Percentiles rank a stretch among this genome's conserved stretches.
Evolutionary conservation across 2,888 invertebrate genomes (phyloP).

Genomic region (Troilus luridus): DNA sequence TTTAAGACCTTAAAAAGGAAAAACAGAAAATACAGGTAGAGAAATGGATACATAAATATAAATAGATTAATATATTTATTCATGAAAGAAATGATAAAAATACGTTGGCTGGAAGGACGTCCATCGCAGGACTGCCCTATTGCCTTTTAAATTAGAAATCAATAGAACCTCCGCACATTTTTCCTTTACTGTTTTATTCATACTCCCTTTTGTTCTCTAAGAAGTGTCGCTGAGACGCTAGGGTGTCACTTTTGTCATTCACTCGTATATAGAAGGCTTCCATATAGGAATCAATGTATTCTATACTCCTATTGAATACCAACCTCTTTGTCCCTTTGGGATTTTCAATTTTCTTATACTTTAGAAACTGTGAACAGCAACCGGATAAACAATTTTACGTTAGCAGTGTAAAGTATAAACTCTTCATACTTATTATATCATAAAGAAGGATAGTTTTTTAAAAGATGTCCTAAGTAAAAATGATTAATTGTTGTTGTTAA

Average conservation of each 20-base stretch:
- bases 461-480: background rate
- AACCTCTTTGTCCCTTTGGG: background rate
- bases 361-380: background rate
- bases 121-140: background rate
- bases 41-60: background rate
- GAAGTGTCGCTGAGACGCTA: background rate
- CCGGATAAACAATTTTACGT: background rate
- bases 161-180: background rate
- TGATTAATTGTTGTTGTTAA: background rate
- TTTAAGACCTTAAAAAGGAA: too few species aligned
- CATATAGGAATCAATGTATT: constrained; percentile 28
- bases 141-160: constrained; percentile 16
- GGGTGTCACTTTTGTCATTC: constrained; percentile 7
- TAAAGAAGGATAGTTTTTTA: too few species aligned
- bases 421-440: background rate
- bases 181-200: constrained; percentile 42
- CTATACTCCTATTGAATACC: constrained; percentile 22
- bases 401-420: background rate
- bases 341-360: constrained; percentile 1
- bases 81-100: background rate
- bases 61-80: background rate
- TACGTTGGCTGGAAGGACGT: background rate
- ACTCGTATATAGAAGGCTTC: background rate
- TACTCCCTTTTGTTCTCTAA: constrained; percentile 27
- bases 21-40: background rate